These are phyloP conservation scores for Ariolimax columbianus DNA, from an alignment of 2,888 invertebrate species.

Conservation along the genomic window DNA sequence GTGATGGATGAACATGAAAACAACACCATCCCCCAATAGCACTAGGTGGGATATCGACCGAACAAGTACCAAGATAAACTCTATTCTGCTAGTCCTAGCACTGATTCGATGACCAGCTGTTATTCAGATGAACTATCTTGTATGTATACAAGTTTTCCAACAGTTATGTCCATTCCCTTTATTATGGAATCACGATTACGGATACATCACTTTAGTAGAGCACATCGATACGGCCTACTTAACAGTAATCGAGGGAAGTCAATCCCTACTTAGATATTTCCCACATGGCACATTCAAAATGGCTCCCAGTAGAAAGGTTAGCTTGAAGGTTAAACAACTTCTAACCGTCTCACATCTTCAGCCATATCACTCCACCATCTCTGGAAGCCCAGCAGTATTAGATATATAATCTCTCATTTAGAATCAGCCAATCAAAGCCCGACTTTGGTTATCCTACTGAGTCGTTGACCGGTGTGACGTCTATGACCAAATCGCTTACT, in stretches of 20 bases:
- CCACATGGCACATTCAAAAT: slow-evolving; percentile 6
- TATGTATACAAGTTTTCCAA: too few relatives aligned
- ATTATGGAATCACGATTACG: background rate
- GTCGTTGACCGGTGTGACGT: background rate
- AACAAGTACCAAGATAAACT: too few relatives aligned
- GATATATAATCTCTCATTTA: slow-evolving; percentile 24
- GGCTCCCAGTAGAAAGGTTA: background rate
- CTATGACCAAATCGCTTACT: background rate
- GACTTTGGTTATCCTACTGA: background rate
- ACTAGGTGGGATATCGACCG: too few relatives aligned
- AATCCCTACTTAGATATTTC: slow-evolving; percentile 1
- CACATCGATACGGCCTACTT: background rate
- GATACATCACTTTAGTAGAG: background rate
- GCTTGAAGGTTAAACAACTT: background rate
- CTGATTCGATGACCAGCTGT: too few relatives aligned
- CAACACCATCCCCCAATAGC: too few relatives aligned
- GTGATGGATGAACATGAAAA: too few relatives aligned
- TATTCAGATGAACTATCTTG: too few relatives aligned
- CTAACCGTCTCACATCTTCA: slow-evolving; percentile 17
- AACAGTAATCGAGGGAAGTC: background rate
- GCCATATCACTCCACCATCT: background rate
- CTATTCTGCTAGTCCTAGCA: too few relatives aligned
- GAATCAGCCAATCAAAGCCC: background rate
- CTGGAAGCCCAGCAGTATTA: slow-evolving; percentile 9
- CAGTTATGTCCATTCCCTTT: too few relatives aligned